Conservation (phyloP, 2,888 invertebrate genomes). For the Gibbula magus region DNA sequence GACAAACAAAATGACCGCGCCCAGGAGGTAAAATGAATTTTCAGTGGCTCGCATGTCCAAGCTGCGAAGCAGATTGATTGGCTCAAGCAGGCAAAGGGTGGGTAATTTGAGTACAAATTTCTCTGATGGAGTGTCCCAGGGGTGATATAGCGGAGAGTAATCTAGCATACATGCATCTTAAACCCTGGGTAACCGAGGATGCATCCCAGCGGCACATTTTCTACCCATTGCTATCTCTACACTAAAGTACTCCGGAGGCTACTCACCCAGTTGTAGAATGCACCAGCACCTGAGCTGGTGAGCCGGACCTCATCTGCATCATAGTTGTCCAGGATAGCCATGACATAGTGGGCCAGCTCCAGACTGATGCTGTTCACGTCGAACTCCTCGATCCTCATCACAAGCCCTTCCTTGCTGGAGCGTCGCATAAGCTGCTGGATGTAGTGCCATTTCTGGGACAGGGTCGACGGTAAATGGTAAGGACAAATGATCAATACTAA, state of each 20-base stretch:
- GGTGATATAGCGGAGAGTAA: too few relatives aligned
- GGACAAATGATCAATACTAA: neutral
- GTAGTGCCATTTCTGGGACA: slow-evolving; percentile 58
- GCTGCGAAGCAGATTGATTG: too few relatives aligned
- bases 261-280: slow-evolving; percentile 67
- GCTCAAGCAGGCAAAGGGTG: too few relatives aligned
- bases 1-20: too few relatives aligned
- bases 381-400: slow-evolving; percentile 43
- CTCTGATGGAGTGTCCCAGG: too few relatives aligned
- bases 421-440: slow-evolving; percentile 56
- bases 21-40: too few relatives aligned
- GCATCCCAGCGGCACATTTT: too few relatives aligned
- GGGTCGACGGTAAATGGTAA: neutral
- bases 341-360: slow-evolving; percentile 31
- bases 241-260: neutral
- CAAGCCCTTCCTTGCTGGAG: slow-evolving; percentile 55
- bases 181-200: too few relatives aligned
- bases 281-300: slow-evolving; percentile 63
- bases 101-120: too few relatives aligned
- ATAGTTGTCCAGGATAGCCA: slow-evolving; percentile 40
- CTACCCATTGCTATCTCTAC: too few relatives aligned
- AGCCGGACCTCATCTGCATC: slow-evolving; percentile 54
- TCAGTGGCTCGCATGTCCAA: too few relatives aligned
- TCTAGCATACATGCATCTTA: too few relatives aligned
- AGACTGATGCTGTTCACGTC: slow-evolving; percentile 38